phyloP scores from a whole-genome alignment of 2,113 vertebrate genomes.

The Puntigrus tetrazona region DNA sequence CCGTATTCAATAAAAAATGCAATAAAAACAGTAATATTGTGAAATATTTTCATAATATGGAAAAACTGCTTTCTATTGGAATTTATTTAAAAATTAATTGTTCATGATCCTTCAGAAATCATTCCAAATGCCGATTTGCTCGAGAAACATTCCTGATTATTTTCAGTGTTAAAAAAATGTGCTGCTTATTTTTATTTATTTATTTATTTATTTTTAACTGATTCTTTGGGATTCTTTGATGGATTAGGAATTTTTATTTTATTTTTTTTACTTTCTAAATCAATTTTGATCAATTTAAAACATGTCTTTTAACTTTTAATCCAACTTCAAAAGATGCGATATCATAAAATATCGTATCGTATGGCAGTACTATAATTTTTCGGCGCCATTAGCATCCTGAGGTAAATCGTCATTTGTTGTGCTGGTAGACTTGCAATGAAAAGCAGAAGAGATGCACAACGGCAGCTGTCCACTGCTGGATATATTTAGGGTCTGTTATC shows the following conservation, averaged over 20 bases:
- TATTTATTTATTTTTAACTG: no score
- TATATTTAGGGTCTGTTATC: conserved; percentile 70
- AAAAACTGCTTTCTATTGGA: background rate
- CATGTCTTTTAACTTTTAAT: background rate
- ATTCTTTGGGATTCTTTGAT: background rate
- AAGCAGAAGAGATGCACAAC: background rate
- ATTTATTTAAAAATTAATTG: background rate
- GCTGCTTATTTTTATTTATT: no score
- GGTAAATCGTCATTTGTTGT: background rate
- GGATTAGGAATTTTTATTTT: background rate
- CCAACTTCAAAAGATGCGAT: background rate
- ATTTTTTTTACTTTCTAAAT: background rate
- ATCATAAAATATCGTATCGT: background rate
- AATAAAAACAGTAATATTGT: background rate
- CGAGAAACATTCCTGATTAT: background rate
- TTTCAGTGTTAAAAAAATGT: background rate
- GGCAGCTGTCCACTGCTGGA: conserved; percentile 49
- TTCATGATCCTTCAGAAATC: background rate
- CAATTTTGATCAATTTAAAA: background rate
- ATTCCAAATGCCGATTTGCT: background rate
- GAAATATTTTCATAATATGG: background rate
- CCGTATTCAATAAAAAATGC: background rate
- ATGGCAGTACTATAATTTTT: background rate
- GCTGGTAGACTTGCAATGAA: background rate
- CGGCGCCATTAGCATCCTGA: background rate